These are phyloP conservation scores for Brenthis hecate DNA, from an alignment of 2,888 invertebrate species.

Conservation along the genomic window DNA sequence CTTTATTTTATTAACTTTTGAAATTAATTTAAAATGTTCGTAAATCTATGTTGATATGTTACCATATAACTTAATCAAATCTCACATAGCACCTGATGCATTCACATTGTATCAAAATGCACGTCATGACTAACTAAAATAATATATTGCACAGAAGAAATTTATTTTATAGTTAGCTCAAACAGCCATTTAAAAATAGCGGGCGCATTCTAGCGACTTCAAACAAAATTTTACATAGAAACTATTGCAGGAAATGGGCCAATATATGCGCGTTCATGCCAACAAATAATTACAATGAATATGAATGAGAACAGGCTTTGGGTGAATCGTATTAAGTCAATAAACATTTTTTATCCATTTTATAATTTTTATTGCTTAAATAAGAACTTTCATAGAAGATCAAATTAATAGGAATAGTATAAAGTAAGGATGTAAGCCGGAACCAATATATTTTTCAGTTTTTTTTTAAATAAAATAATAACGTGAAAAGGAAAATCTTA, in stretches of 20 bases:
- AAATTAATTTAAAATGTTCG: too few species aligned
- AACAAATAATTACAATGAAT: background rate
- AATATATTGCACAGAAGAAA: conserved; percentile 14
- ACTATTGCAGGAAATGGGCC: conserved; percentile 12
- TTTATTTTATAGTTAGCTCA: conserved; percentile 18
- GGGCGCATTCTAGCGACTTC: conserved; percentile 7
- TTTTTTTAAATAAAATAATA: too few species aligned
- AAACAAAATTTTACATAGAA: conserved; percentile 18
- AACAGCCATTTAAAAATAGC: conserved; percentile 16
- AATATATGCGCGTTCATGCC: background rate
- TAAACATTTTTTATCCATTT: too few species aligned
- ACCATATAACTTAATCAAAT: background rate
- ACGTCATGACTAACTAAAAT: conserved; percentile 14
- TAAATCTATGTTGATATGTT: background rate
- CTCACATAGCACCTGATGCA: background rate
- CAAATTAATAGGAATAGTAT: too few species aligned
- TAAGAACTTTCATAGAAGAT: too few species aligned
- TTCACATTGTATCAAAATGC: conserved; percentile 1
- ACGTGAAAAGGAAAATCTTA: too few species aligned
- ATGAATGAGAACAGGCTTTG: background rate
- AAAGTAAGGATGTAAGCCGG: too few species aligned
- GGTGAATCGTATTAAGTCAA: background rate
- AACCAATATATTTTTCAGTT: too few species aligned
- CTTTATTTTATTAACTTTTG: too few species aligned
- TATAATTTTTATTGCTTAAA: too few species aligned